A percentile compares a stretch with the other conserved stretches of the same genome.
Evolutionary conservation across 2,113 vertebrate genomes (phyloP).

Genomic region (Silurus glanis): DNA sequence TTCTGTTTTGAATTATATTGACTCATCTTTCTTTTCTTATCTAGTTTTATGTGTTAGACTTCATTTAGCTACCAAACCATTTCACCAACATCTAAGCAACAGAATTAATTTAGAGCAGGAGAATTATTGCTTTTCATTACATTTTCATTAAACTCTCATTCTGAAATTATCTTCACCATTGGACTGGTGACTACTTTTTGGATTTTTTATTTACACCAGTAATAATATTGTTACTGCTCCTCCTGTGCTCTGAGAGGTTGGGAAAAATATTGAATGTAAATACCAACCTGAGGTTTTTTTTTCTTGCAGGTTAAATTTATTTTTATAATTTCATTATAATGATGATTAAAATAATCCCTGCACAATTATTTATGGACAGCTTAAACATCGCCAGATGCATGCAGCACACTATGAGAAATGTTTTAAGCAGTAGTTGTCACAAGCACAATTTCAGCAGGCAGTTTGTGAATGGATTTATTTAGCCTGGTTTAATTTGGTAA

Average conservation of each 20-base stretch:
- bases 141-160: neutral
- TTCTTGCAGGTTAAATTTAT: neutral
- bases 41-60: neutral
- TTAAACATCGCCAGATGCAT: neutral
- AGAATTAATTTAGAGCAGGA: neutral
- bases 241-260: too few relatives aligned
- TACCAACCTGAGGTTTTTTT: neutral
- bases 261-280: neutral
- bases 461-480: neutral
- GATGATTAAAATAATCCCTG: neutral
- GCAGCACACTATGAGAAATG: too few relatives aligned
- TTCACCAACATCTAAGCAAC: neutral
- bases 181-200: neutral
- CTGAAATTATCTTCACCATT: neutral
- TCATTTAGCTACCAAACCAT: neutral
- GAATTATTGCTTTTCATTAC: neutral
- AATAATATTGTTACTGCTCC: neutral
- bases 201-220: neutral
- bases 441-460: neutral
- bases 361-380: neutral
- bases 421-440: neutral
- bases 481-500: neutral
- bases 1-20: neutral
- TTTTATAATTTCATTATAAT: neutral
- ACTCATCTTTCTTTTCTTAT: neutral